Conservation (phyloP, 2,888 invertebrate species). For the Mongoloraphidia duomilia region DNA sequence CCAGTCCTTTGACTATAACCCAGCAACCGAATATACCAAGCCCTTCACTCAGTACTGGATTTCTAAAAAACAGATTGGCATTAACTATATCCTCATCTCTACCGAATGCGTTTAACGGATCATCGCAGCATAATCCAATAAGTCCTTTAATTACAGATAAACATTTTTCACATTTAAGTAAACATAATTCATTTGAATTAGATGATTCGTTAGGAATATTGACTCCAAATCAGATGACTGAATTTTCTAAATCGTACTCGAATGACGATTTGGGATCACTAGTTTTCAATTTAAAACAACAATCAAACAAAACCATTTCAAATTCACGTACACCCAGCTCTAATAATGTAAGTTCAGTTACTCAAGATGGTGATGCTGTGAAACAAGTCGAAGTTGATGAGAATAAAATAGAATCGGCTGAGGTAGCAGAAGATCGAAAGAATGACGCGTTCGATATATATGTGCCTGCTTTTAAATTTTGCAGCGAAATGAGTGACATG, state of each 20-base stretch:
- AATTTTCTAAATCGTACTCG: constrained; percentile 49
- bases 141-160: constrained; percentile 26
- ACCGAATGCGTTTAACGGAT: background rate
- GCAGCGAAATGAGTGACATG: background rate
- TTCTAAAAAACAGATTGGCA: no score
- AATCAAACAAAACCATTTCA: constrained; percentile 15
- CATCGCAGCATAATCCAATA: constrained; percentile 5
- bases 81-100: no score
- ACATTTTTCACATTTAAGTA: constrained; percentile 35
- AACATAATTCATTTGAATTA: constrained; percentile 65
- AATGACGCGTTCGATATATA: no score
- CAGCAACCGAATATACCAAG: no score
- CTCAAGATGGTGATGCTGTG: constrained; percentile 8
- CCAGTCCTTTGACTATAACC: no score
- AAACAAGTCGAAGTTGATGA: constrained; percentile 2
- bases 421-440: no score
- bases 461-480: background rate
- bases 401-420: constrained; percentile 8
- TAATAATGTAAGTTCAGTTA: constrained; percentile 25
- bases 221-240: constrained; percentile 78
- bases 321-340: constrained; percentile 38
- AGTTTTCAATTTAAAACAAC: constrained; percentile 12
- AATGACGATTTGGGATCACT: constrained; percentile 38
- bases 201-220: constrained; percentile 77
- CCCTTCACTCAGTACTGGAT: no score